These are phyloP conservation scores for Neogobius melanostomus DNA, from an alignment of 2,113 vertebrate species.

Conservation along the genomic window DNA sequence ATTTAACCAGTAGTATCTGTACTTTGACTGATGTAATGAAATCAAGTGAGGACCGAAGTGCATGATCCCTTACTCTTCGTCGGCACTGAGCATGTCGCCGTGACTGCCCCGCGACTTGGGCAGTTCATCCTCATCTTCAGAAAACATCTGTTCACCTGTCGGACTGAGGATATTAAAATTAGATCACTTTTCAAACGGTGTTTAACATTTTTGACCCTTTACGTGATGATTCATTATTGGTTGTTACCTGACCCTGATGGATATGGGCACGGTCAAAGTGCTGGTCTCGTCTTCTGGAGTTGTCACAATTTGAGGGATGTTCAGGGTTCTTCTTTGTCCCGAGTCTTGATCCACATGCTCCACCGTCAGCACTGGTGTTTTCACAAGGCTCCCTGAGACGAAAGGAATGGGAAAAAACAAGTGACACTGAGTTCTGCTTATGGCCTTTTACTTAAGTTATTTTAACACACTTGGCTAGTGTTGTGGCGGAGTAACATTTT, in stretches of 20 bases:
- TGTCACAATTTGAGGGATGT: slow-evolving; percentile 62
- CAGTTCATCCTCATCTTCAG: slow-evolving; percentile 46
- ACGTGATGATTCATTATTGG: too few relatives aligned
- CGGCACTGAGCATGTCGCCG: slow-evolving; percentile 61
- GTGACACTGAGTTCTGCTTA: too few relatives aligned
- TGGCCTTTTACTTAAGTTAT: too few relatives aligned
- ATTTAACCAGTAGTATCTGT: too few relatives aligned
- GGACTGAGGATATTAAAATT: not conserved
- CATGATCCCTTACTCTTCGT: slow-evolving; percentile 62
- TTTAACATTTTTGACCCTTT: too few relatives aligned
- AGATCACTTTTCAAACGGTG: not conserved
- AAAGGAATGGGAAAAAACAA: not conserved
- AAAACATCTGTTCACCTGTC: slow-evolving; percentile 2
- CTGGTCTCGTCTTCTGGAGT: slow-evolving; percentile 28
- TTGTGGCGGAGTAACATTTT: too few relatives aligned
- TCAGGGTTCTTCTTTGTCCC: slow-evolving; percentile 8
- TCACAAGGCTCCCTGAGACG: slow-evolving; percentile 36
- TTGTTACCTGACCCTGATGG: slow-evolving; percentile 41
- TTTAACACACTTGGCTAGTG: too few relatives aligned
- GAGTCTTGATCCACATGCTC: slow-evolving; percentile 32
- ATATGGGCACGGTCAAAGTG: slow-evolving; percentile 6
- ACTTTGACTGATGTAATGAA: not conserved
- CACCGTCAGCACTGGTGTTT: slow-evolving; percentile 31
- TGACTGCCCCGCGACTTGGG: slow-evolving; percentile 45
- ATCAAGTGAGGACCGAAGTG: not conserved